phyloP scores from a whole-genome alignment of 1,140 invertebrate genomes.

The Parapsyche elsis region DNA sequence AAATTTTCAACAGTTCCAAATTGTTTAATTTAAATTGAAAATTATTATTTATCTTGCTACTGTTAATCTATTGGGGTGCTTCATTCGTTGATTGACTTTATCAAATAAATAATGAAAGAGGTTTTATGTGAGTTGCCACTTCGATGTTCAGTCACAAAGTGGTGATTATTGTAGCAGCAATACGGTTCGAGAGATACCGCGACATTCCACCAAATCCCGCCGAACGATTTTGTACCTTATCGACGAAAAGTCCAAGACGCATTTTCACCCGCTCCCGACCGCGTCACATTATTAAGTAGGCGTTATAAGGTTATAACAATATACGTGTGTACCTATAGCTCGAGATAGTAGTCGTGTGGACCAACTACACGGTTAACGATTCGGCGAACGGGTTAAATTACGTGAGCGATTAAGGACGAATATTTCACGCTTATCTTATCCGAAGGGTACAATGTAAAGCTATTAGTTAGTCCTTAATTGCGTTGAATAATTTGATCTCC shows the following conservation, averaged over 20 bases:
- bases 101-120: conserved; percentile 14
- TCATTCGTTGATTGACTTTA: neutral
- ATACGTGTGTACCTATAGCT: neutral
- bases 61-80: too few relatives aligned
- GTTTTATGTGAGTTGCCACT: conserved; percentile 17
- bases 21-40: too few relatives aligned
- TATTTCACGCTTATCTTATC: conserved; percentile 48
- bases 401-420: conserved; percentile 40
- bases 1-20: too few relatives aligned
- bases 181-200: conserved; percentile 45
- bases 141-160: conserved; percentile 44
- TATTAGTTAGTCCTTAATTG: conserved; percentile 52
- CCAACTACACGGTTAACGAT: conserved; percentile 16
- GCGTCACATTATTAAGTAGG: conserved; percentile 11
- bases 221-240: conserved; percentile 10
- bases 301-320: conserved; percentile 37
- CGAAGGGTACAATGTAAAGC: conserved; percentile 42
- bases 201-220: conserved; percentile 44
- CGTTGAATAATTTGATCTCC: conserved; percentile 29
- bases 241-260: neutral
- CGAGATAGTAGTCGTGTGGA: conserved; percentile 11
- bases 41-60: too few relatives aligned
- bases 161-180: conserved; percentile 53
- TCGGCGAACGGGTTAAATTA: conserved; percentile 50
- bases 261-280: neutral